phyloP scores from a whole-genome alignment of 1,140 invertebrate species.

The Aplysia californica region DNA sequence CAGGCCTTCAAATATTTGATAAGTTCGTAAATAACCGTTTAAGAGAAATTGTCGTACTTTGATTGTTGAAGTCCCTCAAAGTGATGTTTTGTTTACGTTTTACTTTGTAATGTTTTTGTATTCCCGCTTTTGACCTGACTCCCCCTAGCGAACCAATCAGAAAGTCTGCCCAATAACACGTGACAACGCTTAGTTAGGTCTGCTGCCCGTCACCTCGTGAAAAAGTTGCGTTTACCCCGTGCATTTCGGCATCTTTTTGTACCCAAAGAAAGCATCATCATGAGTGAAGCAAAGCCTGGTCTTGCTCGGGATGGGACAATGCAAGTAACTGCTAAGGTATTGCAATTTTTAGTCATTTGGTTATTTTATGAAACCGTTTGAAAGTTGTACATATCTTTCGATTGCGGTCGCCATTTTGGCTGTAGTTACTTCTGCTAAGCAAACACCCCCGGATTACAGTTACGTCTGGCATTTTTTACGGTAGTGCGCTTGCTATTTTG shows the following conservation, averaged over 20 bases:
- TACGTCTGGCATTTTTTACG: too few species aligned
- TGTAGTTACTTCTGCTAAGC: neutral
- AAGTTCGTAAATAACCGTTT: too few species aligned
- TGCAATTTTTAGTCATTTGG: constrained; percentile 33
- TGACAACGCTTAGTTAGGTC: constrained; percentile 57
- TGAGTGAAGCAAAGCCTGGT: constrained; percentile 54
- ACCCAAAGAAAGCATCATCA: constrained; percentile 42
- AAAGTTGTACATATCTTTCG: neutral
- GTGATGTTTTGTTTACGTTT: constrained; percentile 21
- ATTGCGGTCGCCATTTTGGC: constrained; percentile 23
- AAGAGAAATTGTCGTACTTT: too few species aligned
- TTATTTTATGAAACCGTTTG: neutral
- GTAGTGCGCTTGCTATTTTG: too few species aligned
- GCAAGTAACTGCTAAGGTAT: constrained; percentile 64
- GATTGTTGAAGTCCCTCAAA: too few species aligned
- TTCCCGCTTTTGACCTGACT: constrained; percentile 52
- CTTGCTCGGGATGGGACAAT: constrained; percentile 61
- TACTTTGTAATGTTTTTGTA: constrained; percentile 45
- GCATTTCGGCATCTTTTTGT: constrained; percentile 37
- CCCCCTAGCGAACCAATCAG: constrained; percentile 47
- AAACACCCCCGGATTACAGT: neutral
- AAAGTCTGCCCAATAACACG: constrained; percentile 40
- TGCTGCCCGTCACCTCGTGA: constrained; percentile 46
- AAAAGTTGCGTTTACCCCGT: constrained; percentile 40
- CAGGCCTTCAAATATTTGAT: too few species aligned